Evolutionary conservation across 2,888 invertebrate species (phyloP), one percentile per base, ranked within the genome.

Genomic region (Melinopterus prodromus): DNA sequence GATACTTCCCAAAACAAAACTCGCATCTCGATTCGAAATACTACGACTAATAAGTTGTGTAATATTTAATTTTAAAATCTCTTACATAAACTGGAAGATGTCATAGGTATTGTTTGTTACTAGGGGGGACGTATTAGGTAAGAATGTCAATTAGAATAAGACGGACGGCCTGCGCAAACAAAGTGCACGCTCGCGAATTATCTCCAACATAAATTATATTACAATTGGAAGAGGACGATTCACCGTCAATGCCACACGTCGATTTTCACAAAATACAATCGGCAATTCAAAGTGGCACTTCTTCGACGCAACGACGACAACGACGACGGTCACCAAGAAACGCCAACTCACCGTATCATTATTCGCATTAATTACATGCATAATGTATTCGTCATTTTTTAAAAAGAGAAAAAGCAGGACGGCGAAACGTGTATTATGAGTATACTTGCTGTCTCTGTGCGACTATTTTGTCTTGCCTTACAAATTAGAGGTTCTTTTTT

Each of bases 141-240:
- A 53, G 53, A 53, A 53, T 53, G 53, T 53, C 53, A 53, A 53
- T 53, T 53, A 53, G 53, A 53, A 53, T 53, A 53, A 53, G 53
- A 53, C 53, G 53, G 53, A 53, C 5, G 53, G 12, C 53, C 53
- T 53, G 53, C 5, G 53, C 53, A 53, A 53, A 53, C 53, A 53
- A 53, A 53, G 1, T 53, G 53, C 53, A 53, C 53, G 53, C 12
- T 53, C 9, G 53, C 53, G 12, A 53, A 53, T 53, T 53, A 53
- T 53, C 53, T 53, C 53, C 12, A 53, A 53, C 53, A 53, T 53
- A 53, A 53, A 9, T 53, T 53, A 53, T 53, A 53, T 53, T 53
- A 53, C 53, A 53, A 53, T 53, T 53, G 53, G 53, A 53, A 53
- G 12, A 53, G 12, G 5, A 53, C 53, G 53, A 53, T 53, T 7